A percentile compares a stretch with the other conserved stretches of the same genome.
These are phyloP conservation scores for Platyura marginata DNA, from an alignment of 1,140 invertebrate genomes.

Conservation along the genomic window DNA sequence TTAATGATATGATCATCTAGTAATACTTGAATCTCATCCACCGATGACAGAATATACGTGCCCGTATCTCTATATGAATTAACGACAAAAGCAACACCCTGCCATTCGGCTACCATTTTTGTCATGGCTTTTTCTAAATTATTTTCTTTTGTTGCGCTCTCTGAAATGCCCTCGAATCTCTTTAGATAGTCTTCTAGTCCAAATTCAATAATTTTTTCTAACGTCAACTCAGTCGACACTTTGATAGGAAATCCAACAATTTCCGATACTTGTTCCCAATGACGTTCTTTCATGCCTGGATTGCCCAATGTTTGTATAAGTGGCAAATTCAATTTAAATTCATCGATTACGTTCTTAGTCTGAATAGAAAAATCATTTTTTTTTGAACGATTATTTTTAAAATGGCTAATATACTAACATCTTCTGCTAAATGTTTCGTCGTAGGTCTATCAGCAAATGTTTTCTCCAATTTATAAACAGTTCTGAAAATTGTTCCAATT, in stretches of 20 bases:
- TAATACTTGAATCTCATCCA: conserved; percentile 90
- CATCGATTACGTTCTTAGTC: conserved; percentile 53
- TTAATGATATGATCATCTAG: conserved; percentile 94
- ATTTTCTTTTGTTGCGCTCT: conserved; percentile 89
- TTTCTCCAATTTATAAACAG: conserved; percentile 78
- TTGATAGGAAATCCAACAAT: conserved; percentile 86
- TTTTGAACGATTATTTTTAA: not conserved
- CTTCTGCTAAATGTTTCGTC: conserved; percentile 39
- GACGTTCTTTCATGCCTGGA: conserved; percentile 77
- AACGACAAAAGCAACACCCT: conserved; percentile 56
- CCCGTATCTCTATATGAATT: conserved; percentile 59
- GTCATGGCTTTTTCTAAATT: conserved; percentile 75
- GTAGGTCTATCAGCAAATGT: conserved; percentile 53
- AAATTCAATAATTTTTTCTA: conserved; percentile 85
- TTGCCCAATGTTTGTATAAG: conserved; percentile 85
- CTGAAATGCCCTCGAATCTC: conserved; percentile 84
- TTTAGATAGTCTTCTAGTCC: conserved; percentile 76
- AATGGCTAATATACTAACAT: conserved; percentile 24
- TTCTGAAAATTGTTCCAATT: conserved; percentile 58
- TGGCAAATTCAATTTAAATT: conserved; percentile 78
- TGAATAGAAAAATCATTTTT: conserved; percentile 10
- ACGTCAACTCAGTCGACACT: conserved; percentile 63
- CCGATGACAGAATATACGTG: conserved; percentile 72
- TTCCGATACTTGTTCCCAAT: conserved; percentile 93
- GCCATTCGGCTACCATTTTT: conserved; percentile 90